These are phyloP conservation scores for Castor canadensis DNA, from an alignment of 2,113 vertebrate genomes.

Conservation along the genomic window DNA sequence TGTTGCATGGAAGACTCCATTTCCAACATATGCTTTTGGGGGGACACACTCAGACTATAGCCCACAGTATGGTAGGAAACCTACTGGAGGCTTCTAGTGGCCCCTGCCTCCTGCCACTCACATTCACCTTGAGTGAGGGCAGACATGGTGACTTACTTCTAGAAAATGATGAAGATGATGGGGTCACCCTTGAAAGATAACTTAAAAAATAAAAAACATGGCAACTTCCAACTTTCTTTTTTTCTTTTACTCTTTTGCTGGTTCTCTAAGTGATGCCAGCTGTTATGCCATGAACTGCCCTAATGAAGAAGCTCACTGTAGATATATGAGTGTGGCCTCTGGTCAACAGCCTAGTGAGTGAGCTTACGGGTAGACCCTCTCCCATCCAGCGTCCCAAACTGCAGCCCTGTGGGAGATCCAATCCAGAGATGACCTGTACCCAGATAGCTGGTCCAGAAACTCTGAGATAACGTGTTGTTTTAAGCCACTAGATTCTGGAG, in stretches of 20 bases:
- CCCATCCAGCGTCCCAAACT: accelerated
- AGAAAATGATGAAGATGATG: not conserved
- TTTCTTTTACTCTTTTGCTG: not conserved
- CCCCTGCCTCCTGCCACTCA: not conserved
- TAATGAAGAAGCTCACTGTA: not conserved
- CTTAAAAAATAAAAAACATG: not conserved
- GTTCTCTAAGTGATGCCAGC: not conserved
- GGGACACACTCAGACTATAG: not conserved
- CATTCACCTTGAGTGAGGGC: not conserved
- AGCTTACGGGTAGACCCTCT: not conserved
- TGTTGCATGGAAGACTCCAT: not conserved
- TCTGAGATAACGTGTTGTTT: not conserved
- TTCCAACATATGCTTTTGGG: not conserved
- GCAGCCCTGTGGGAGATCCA: not conserved
- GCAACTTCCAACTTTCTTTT: not conserved
- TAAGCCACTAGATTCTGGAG: not conserved
- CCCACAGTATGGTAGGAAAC: too few species aligned
- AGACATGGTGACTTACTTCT: not conserved
- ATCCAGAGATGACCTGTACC: not conserved
- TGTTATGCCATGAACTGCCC: not conserved
- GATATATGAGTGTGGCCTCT: not conserved
- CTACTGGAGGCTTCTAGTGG: not conserved
- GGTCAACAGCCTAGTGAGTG: not conserved
- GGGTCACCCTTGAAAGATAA: not conserved
- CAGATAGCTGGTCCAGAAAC: not conserved